These are phyloP conservation scores for Oasisia sp. DNA, from an alignment of 2,888 invertebrate species.

Conservation along the genomic window DNA sequence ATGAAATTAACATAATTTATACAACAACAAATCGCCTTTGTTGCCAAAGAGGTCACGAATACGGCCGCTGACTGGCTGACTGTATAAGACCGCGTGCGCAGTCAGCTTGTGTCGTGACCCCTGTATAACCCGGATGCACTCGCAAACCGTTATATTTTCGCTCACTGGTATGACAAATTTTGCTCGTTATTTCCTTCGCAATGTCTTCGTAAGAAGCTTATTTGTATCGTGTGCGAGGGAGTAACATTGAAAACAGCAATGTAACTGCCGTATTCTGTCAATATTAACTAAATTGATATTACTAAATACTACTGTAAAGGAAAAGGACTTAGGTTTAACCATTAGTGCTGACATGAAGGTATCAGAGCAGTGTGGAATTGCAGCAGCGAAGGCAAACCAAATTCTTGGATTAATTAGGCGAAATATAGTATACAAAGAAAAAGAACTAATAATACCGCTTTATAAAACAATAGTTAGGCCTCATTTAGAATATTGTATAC, in stretches of 20 bases:
- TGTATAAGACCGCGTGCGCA: neutral
- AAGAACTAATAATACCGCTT: too few relatives aligned
- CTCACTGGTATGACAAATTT: neutral
- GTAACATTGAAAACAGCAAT: neutral
- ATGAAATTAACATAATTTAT: slow-evolving; percentile 1
- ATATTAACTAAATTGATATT: too few relatives aligned
- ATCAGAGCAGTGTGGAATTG: too few relatives aligned
- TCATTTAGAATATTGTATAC: too few relatives aligned
- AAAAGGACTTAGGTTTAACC: too few relatives aligned
- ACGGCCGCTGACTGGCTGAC: neutral
- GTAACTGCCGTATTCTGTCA: too few relatives aligned
- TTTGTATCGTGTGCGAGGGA: neutral
- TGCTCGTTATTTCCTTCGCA: neutral
- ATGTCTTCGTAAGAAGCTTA: slow-evolving; percentile 3
- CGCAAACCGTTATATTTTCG: neutral
- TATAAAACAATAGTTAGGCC: too few relatives aligned
- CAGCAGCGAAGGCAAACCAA: too few relatives aligned
- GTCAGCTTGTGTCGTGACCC: neutral
- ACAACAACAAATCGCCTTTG: neutral
- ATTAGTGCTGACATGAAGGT: too few relatives aligned
- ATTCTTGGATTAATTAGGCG: too few relatives aligned
- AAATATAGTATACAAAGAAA: too few relatives aligned
- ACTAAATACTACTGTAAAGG: too few relatives aligned
- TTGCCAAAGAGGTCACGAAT: neutral
- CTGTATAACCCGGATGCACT: neutral